Evolutionary conservation across 2,797 vertebrate species (phyloP).

Genomic region (Acipenser transmontanus): DNA sequence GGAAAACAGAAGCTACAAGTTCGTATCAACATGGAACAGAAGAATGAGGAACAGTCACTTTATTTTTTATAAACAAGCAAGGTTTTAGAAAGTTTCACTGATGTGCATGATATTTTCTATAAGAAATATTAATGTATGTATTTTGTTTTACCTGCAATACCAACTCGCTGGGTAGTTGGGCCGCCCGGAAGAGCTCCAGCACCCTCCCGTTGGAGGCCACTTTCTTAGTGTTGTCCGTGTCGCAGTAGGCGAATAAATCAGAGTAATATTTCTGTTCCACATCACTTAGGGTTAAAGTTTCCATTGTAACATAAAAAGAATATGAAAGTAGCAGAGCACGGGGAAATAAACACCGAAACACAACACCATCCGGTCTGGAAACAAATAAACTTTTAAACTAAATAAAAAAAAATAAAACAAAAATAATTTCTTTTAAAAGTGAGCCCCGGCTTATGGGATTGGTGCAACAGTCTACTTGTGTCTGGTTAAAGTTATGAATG

Average conservation of each 20-base stretch:
- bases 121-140: too few species aligned
- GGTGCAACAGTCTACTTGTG: constrained; percentile 16
- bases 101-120: too few species aligned
- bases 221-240: constrained; percentile 96
- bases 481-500: not conserved
- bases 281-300: constrained; percentile 89
- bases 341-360: not conserved
- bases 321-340: constrained; percentile 26
- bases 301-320: constrained; percentile 64
- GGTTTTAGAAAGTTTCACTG: too few species aligned
- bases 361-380: not conserved
- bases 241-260: constrained; percentile 92
- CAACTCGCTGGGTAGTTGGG: constrained; percentile 90
- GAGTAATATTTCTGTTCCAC: constrained; percentile 96
- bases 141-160: constrained; percentile 77
- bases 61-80: too few species aligned
- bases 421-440: constrained; percentile 26
- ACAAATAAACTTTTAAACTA: not conserved
- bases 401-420: not conserved
- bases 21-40: too few species aligned
- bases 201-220: constrained; percentile 88
- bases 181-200: constrained; percentile 92
- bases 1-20: too few species aligned
- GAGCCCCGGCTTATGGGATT: constrained; percentile 30
- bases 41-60: too few species aligned